Evolutionary conservation across 2,797 vertebrate species (phyloP), one percentile per base, ranked within the genome.

Genomic region (Notamacropus eugenii): DNA sequence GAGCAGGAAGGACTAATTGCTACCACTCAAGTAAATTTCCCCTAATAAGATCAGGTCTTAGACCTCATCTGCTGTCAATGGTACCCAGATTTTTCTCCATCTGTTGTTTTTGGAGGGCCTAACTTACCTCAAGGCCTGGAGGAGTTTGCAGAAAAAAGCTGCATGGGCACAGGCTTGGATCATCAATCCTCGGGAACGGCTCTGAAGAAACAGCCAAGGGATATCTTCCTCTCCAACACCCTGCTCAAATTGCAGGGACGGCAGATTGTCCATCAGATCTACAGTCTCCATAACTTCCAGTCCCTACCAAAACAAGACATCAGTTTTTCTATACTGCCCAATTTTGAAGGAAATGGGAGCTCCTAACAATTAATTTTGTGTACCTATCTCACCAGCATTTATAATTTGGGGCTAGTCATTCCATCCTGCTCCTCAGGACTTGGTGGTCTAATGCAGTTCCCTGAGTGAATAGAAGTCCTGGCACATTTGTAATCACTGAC

Each of bases 151-250:
- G 94, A 99, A 96, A 98, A 99, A 99, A 59, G 97, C 46, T 11
- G 99, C 99, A 34, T 99, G 99, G 90, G 98, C 99, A 93, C 99
- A 99, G 6, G 97, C 98, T 19, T 98, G 97, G 14, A 98, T 94
- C 19, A 96, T 96, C 95, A 99, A 96, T 12, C 97, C 98, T 29
- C 98, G 97, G 28, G 95, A 95, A 91, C 98, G 98, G 9, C 96
- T 96, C 93, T 97, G 98, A 52, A 99, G 97, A 92, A 95, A 94
- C 24, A 98, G 50, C 4, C 98, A 56, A 31, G 95, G 55, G 52
- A 91, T 96, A 11, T 99, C 98, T 0, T 98, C 95, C 2, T 98
- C 97, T 6, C 93, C 95, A n/a, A 98, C 87, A 29, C 98, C 99
- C 40, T 34, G 14, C 19, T 99, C 99, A 95, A 99, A 98, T 54